Base-by-base conservation (phyloP, 2,888 invertebrate genomes). In the Spatulosminthurus flaviceps region DNA sequence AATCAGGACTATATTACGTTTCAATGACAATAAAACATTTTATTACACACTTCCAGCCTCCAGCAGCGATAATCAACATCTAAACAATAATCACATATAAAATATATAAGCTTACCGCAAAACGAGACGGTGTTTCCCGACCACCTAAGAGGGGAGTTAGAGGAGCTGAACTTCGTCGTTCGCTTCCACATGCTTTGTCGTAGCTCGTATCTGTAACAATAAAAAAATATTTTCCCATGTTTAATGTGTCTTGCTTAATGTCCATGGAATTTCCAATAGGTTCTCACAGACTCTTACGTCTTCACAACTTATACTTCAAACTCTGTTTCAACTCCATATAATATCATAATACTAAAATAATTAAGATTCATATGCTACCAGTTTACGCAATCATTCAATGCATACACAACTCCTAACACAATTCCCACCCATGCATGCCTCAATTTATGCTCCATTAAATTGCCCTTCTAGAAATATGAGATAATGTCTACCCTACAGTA, bases 61-160 rank as follows among this genome's bases (percentile, higher is more conserved):
- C 19, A 13, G 16, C 21, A 66, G n/a, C 69, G 60, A 70, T 16
- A 11, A 64, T n/a, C n/a, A n/a, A n/a, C n/a, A n/a, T n/a, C n/a
- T n/a, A n/a, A n/a, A n/a, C n/a, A n/a, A n/a, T n/a, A n/a, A n/a
- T n/a, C n/a, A n/a, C n/a, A n/a, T n/a, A n/a, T n/a, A n/a, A n/a
- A n/a, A n/a, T n/a, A n/a, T n/a, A n/a, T n/a, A n/a, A n/a, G n/a
- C 90, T 90, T 87, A 91, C 94, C 86, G 94, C 94, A 86, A 95
- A 92, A 85, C 94, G 91, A 85, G 94, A 94, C 80, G 95, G 93
- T 84, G 94, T 93, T 88, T 90, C 89, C 81, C 89, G 90, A 83
- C 93, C 79, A 24, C 78, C 93, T 84, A 94, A 90, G 83, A 94
- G 92, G 80, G 94, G 94, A 85, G 94, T 94, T 85, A 93, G 92